Evolutionary conservation across 2,797 vertebrate species (phyloP).

Genomic region (Columba guinea): DNA sequence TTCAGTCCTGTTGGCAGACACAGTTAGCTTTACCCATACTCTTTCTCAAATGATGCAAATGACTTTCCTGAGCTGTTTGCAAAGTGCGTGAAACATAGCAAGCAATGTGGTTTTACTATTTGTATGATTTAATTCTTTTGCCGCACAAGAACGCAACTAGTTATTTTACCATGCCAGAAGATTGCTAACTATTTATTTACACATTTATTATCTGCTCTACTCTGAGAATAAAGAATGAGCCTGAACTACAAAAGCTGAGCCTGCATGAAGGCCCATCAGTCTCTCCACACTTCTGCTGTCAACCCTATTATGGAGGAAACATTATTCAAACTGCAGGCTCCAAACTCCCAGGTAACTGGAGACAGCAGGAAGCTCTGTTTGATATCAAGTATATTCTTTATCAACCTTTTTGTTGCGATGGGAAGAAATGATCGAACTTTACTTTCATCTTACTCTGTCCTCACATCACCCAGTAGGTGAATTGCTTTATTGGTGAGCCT

Average conservation of each 20-base stretch:
- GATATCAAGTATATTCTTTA: constrained; percentile 83
- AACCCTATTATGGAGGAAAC: constrained; percentile 86
- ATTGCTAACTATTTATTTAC: constrained; percentile 78
- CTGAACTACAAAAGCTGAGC: constrained; percentile 78
- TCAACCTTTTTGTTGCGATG: constrained; percentile 84
- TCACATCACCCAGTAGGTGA: constrained; percentile 82
- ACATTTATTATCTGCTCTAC: constrained; percentile 77
- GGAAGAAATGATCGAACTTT: constrained; percentile 83
- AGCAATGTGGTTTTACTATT: background rate
- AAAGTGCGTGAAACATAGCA: background rate
- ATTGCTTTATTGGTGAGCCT: constrained; percentile 74
- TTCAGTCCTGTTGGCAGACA: background rate
- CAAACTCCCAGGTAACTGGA: constrained; percentile 95
- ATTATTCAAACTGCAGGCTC: constrained; percentile 88
- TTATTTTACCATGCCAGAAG: constrained; percentile 68
- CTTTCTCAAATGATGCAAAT: background rate
- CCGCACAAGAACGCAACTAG: constrained; percentile 69
- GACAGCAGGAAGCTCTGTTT: constrained; percentile 83
- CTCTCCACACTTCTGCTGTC: constrained; percentile 99
- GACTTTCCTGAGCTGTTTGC: background rate
- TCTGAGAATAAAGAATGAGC: constrained; percentile 80
- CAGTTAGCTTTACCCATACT: background rate
- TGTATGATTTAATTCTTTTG: constrained; percentile 52
- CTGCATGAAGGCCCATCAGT: constrained; percentile 91
- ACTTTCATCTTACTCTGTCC: constrained; percentile 83